Conservation (phyloP, 2,888 invertebrate genomes). For the Exocentrus adspersus region DNA sequence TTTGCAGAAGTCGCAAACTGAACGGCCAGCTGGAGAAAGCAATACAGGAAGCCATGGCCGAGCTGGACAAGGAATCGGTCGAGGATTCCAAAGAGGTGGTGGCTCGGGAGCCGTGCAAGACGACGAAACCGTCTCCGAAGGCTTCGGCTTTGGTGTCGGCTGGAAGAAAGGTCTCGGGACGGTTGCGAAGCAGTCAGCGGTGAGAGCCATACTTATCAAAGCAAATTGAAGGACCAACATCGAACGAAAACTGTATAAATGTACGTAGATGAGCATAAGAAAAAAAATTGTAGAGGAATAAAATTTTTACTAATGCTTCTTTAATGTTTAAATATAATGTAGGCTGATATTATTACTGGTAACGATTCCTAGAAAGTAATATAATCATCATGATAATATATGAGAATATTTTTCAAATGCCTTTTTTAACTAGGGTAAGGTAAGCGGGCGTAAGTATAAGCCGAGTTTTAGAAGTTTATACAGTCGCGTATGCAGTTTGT, state of each 20-base stretch:
- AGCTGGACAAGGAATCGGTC: conserved; percentile 74
- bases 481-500: conserved; percentile 29
- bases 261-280: conserved; percentile 23
- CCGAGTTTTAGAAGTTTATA: conserved; percentile 36
- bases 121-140: conserved; percentile 46
- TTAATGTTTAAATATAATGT: conserved; percentile 50
- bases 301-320: conserved; percentile 55
- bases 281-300: conserved; percentile 41
- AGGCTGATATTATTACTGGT: conserved; percentile 52
- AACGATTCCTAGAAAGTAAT: conserved; percentile 60
- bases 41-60: conserved; percentile 92
- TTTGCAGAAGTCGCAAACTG: conserved; percentile 89
- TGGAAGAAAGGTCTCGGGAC: conserved; percentile 59
- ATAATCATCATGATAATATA: conserved; percentile 53
- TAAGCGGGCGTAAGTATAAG: conserved; percentile 30
- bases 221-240: conserved; percentile 58
- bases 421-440: conserved; percentile 54
- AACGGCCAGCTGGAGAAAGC: conserved; percentile 90
- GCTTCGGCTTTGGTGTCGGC: conserved; percentile 16
- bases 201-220: conserved; percentile 38
- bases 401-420: conserved; percentile 61
- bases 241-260: conserved; percentile 49
- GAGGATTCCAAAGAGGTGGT: conserved; percentile 47
- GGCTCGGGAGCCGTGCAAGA: conserved; percentile 45
- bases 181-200: conserved; percentile 65